Base-by-base conservation (phyloP, 2,113 vertebrate genomes). In the Alaudala cheleensis region DNA sequence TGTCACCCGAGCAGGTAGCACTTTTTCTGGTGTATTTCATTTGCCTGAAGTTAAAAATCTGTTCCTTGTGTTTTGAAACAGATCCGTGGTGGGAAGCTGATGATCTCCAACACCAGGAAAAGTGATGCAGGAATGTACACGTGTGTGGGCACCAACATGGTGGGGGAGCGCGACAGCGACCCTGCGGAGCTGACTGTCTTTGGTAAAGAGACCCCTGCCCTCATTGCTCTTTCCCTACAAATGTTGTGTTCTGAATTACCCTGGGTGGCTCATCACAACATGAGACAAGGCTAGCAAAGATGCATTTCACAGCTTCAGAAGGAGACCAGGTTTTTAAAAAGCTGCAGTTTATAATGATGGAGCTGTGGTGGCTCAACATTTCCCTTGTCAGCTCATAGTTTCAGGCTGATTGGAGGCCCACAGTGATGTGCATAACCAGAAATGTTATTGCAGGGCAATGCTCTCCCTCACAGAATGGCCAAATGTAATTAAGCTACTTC, bases 121-220 rank as follows among this genome's bases (percentile, higher is more conserved):
- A 99, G 98, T 6, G 99, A 99, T 50, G 99, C 99, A 1, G 99
- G 99, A 42, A 99, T 99, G 98, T 99, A 99, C 81, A 98, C 98
- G 31, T 99, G 99, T 88, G 99, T 99, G 53, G 99, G 99, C 13
- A 99, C 99, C 93, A 99, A 99, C 93, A 99, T 99, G 99, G 99
- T 99, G 71, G 99, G 99, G 39, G 99, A 99, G 91, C 96, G 99
- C 39, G 99, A 99, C 97, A 99, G 99, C 3, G 99, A 99, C 70
- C 99, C 99, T 0, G 99, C 99, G 69, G 99, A 99, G 93, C 98
- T 99, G 71, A 99, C 99, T 20, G 99, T 99, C 88, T 99, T 99
- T 84, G 99, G 99, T 99, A 98, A 98, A 96, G 44, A 6, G 0
- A 60, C n/a, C 57, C 26, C 29, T 56, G 18, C 42, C 86, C 93